Evolutionary conservation across 2,888 invertebrate genomes (phyloP).

Genomic region (Arrhopalites spinosus): DNA sequence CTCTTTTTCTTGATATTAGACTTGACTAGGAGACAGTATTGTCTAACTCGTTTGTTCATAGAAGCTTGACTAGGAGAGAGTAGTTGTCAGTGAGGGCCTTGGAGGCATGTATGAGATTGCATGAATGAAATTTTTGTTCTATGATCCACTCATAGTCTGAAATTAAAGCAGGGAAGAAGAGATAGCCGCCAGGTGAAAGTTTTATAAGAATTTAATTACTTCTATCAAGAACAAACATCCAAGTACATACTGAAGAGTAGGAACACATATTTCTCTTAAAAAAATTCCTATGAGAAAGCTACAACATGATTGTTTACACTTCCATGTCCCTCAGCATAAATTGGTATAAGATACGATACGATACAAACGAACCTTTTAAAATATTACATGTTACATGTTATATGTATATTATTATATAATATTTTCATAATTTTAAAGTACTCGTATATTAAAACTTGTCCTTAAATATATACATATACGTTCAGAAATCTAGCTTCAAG

Average conservation of each 20-base stretch:
- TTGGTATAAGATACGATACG: no score
- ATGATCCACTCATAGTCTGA: background rate
- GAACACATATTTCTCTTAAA: background rate
- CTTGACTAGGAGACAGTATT: background rate
- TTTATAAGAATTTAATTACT: slow-evolving; percentile 48
- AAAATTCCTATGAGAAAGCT: no score
- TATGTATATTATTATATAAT: no score
- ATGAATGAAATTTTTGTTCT: background rate
- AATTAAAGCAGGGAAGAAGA: background rate
- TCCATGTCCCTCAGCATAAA: no score
- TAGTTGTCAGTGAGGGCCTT: background rate
- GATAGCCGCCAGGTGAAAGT: slow-evolving; percentile 45
- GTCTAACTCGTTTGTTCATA: background rate
- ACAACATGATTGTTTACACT: background rate
- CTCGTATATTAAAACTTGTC: no score
- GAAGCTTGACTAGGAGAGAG: background rate
- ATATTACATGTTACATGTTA: no score
- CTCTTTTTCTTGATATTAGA: background rate
- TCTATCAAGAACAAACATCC: slow-evolving; percentile 29
- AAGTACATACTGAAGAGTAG: background rate
- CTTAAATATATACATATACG: no score
- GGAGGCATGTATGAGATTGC: background rate
- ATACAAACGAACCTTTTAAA: no score
- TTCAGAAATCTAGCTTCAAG: no score
- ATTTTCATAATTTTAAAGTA: no score